Conservation (phyloP, 35 echinoderm and acorn worm genomes). For the Diadema setosum region DNA sequence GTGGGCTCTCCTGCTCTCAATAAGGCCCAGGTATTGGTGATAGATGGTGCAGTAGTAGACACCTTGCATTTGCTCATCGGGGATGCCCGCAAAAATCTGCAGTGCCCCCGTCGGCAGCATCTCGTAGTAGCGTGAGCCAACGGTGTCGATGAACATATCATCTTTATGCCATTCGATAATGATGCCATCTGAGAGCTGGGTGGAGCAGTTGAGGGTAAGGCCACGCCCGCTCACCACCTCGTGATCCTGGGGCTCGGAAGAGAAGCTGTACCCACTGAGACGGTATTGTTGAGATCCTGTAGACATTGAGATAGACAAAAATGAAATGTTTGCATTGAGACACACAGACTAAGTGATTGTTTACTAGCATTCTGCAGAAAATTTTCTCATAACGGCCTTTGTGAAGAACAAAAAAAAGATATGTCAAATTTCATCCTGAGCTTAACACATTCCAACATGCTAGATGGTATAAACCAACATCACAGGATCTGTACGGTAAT, state of each 20-base stretch:
- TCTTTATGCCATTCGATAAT: background rate
- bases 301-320: background rate
- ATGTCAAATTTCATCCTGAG: background rate
- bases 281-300: background rate
- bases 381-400: background rate
- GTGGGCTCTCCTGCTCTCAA: background rate
- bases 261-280: background rate
- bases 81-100: background rate
- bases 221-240: background rate
- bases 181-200: background rate
- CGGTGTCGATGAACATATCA: background rate
- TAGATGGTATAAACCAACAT: background rate
- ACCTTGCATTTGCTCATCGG: background rate
- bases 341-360: background rate
- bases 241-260: background rate
- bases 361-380: background rate
- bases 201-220: slow-evolving; percentile 8
- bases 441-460: background rate
- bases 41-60: background rate
- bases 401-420: background rate
- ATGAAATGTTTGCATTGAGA: background rate
- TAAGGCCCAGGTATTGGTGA: background rate
- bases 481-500: too few species aligned
- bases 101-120: background rate
- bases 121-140: background rate